Percentiles rank a stretch among this genome's conserved stretches.
These are phyloP conservation scores for Diachasma alloeum DNA, from an alignment of 1,140 invertebrate species.

Conservation along the genomic window DNA sequence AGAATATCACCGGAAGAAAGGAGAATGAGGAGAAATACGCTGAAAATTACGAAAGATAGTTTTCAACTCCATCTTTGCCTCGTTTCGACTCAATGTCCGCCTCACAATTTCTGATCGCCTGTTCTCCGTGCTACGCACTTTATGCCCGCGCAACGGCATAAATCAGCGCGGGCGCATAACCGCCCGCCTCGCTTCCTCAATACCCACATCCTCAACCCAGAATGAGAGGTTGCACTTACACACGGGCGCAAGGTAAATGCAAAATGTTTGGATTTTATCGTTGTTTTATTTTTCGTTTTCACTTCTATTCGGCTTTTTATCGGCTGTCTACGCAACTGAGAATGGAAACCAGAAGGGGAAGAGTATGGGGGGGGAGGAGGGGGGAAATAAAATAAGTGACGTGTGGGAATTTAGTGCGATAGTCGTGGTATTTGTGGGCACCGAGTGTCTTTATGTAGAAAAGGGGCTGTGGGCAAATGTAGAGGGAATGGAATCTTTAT, in stretches of 20 bases:
- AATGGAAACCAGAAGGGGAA: too few relatives aligned
- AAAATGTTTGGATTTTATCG: not conserved
- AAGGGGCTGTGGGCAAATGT: too few relatives aligned
- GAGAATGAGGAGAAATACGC: not conserved
- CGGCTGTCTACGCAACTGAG: not conserved
- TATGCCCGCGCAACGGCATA: conserved; percentile 46
- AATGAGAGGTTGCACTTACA: not conserved
- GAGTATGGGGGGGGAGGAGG: not conserved
- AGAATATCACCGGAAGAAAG: too few relatives aligned
- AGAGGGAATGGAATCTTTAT: conserved; percentile 24
- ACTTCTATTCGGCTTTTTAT: not conserved
- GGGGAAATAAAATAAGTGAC: conserved; percentile 1
- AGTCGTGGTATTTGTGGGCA: not conserved
- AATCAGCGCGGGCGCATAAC: conserved; percentile 44
- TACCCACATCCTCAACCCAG: conserved; percentile 12
- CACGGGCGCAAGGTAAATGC: not conserved
- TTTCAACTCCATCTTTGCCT: not conserved
- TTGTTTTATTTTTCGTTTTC: not conserved
- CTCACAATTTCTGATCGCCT: conserved; percentile 16
- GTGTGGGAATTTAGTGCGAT: not conserved
- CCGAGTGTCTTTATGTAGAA: not conserved
- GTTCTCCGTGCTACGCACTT: conserved; percentile 46
- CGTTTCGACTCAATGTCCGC: not conserved
- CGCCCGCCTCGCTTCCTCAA: conserved; percentile 27
- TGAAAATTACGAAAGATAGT: conserved; percentile 1